Evolutionary conservation across 1,140 invertebrate species (phyloP).

Genomic region (Drosophila santomea): DNA sequence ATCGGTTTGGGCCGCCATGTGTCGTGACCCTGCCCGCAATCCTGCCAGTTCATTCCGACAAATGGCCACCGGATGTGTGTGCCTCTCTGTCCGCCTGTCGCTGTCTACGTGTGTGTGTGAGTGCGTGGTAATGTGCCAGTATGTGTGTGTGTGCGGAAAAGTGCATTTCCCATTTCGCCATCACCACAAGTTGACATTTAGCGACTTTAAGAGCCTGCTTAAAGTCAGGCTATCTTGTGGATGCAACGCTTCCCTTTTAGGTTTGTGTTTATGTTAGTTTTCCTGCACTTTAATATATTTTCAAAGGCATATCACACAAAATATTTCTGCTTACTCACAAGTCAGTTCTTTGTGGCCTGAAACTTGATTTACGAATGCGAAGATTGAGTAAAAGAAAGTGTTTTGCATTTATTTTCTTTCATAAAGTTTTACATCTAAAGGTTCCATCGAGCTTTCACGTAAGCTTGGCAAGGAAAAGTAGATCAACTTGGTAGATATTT

Average conservation of each 20-base stretch:
- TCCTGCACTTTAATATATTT: not conserved
- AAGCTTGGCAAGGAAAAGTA: not conserved
- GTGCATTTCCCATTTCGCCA: conserved; percentile 48
- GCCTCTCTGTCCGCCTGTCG: not conserved
- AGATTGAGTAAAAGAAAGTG: not conserved
- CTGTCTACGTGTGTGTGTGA: not conserved
- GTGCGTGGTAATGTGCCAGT: not conserved
- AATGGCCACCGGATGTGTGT: conserved; percentile 70
- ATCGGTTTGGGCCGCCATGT: conserved; percentile 41
- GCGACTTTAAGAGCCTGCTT: conserved; percentile 46
- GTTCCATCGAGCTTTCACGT: conserved; percentile 16
- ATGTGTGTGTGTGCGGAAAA: conserved; percentile 15
- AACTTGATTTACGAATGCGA: no score
- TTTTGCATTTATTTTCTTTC: not conserved
- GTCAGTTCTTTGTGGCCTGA: no score
- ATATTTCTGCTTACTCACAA: no score
- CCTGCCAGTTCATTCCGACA: conserved; percentile 79
- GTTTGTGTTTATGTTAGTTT: not conserved
- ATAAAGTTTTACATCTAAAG: not conserved
- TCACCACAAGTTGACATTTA: conserved; percentile 44
- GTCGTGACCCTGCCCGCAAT: conserved; percentile 74
- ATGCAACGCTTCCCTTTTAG: not conserved
- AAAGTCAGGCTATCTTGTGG: conserved; percentile 35
- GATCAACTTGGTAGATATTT: not conserved
- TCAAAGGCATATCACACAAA: no score